Evolutionary conservation across 2,888 invertebrate species (phyloP).

Genomic region (Schizaphis graminum): DNA sequence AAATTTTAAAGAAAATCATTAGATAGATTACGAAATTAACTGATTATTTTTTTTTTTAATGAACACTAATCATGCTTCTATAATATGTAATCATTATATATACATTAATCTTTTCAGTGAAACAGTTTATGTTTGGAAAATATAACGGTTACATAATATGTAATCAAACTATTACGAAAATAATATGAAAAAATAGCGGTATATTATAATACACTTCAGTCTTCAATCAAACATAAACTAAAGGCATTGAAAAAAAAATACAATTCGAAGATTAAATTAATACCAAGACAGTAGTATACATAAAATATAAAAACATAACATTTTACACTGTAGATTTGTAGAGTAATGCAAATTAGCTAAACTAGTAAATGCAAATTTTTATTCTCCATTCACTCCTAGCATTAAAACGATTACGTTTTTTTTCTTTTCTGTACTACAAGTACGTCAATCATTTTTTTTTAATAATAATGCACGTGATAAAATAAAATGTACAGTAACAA

Average conservation of each 20-base stretch:
- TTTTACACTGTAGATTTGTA: background rate
- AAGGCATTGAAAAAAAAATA: background rate
- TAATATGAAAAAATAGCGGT: background rate
- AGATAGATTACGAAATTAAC: background rate
- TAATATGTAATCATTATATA: no score
- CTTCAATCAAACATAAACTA: background rate
- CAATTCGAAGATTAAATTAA: background rate
- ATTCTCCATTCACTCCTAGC: background rate
- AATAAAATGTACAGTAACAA: background rate
- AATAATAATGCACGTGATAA: constrained; percentile 1
- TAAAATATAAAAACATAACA: background rate
- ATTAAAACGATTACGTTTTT: constrained; percentile 20
- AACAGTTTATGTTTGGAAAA: background rate
- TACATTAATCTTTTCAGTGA: background rate
- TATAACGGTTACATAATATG: background rate
- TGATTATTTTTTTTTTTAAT: background rate
- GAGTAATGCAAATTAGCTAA: background rate
- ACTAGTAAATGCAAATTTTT: constrained; percentile 22
- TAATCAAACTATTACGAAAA: background rate
- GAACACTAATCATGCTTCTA: background rate
- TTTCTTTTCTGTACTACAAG: background rate
- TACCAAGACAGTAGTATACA: background rate
- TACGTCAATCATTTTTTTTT: constrained; percentile 43
- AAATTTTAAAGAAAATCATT: background rate
- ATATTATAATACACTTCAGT: background rate